Evolutionary conservation across 2,113 vertebrate genomes (phyloP).

Genomic region (Catharus bicknelli): DNA sequence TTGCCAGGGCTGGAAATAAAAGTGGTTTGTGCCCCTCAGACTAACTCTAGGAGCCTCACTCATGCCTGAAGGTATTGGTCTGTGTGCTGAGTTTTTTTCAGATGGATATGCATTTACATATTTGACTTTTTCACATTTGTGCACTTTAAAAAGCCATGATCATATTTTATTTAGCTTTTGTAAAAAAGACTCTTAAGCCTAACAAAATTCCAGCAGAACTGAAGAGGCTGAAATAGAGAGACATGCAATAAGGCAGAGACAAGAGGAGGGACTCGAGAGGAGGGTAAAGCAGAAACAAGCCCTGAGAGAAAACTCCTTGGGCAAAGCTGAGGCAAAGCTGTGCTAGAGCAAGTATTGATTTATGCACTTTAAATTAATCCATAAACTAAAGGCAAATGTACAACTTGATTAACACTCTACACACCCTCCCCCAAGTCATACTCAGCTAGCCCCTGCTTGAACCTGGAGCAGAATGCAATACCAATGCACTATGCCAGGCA

Average conservation of each 20-base stretch:
- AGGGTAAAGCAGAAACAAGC: not conserved
- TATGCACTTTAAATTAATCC: not conserved
- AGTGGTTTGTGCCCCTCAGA: not conserved
- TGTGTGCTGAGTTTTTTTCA: not conserved
- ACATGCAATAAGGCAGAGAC: not conserved
- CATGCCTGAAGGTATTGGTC: not conserved
- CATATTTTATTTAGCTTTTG: constrained; percentile 24
- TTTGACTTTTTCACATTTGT: not conserved
- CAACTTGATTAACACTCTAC: not conserved
- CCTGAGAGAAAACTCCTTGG: not conserved
- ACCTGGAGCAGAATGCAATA: not conserved
- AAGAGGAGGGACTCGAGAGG: not conserved
- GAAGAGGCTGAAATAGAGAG: not conserved
- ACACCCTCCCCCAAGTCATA: not conserved
- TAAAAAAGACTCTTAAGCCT: not conserved
- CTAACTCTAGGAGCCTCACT: not conserved
- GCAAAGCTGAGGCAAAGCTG: not conserved
- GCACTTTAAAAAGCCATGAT: constrained; percentile 16
- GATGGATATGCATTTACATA: not conserved
- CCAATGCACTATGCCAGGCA: not conserved
- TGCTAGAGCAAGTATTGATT: not conserved
- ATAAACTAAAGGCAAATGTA: not conserved
- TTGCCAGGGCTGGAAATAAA: not conserved
- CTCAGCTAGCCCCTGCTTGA: not conserved
- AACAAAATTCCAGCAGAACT: constrained; percentile 16